These are phyloP conservation scores for Zaprionus vittiger DNA, from an alignment of 1,140 invertebrate species.

Conservation along the genomic window DNA sequence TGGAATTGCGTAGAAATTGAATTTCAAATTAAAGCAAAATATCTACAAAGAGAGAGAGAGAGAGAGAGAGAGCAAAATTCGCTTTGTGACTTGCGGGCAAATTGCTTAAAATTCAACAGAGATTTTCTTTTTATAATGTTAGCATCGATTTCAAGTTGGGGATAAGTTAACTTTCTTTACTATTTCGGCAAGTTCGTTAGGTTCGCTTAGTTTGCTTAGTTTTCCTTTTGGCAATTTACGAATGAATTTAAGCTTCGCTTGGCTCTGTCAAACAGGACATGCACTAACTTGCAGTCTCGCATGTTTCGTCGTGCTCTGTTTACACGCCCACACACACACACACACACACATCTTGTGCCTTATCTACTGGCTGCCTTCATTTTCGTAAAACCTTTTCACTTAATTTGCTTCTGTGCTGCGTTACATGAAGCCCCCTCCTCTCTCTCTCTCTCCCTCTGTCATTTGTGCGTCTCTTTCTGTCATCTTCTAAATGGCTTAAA, in stretches of 20 bases:
- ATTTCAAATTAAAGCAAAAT: conserved; percentile 3
- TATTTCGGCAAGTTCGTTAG: too few relatives aligned
- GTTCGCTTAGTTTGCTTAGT: background rate
- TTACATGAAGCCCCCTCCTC: background rate
- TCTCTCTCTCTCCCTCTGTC: background rate
- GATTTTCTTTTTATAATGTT: background rate
- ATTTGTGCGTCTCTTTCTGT: conserved; percentile 1
- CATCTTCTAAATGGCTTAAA: conserved; percentile 53
- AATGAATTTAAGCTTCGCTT: background rate
- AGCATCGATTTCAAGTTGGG: background rate
- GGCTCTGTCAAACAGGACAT: background rate
- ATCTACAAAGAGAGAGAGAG: background rate
- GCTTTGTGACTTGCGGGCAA: background rate
- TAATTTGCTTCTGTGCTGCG: conserved; percentile 59
- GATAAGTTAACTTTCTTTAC: too few relatives aligned
- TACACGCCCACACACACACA: background rate
- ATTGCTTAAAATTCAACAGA: background rate
- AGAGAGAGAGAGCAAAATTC: background rate
- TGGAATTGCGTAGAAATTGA: background rate
- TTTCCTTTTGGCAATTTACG: background rate
- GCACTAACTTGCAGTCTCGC: conserved; percentile 1
- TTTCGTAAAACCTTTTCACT: conserved; percentile 48
- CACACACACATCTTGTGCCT: background rate
- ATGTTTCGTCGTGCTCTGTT: conserved; percentile 2
- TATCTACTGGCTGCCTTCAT: conserved; percentile 23